Percentiles rank a stretch among this genome's conserved stretches.
Evolutionary conservation across 2,888 invertebrate genomes (phyloP).

Genomic region (Physocephala rufipes): DNA sequence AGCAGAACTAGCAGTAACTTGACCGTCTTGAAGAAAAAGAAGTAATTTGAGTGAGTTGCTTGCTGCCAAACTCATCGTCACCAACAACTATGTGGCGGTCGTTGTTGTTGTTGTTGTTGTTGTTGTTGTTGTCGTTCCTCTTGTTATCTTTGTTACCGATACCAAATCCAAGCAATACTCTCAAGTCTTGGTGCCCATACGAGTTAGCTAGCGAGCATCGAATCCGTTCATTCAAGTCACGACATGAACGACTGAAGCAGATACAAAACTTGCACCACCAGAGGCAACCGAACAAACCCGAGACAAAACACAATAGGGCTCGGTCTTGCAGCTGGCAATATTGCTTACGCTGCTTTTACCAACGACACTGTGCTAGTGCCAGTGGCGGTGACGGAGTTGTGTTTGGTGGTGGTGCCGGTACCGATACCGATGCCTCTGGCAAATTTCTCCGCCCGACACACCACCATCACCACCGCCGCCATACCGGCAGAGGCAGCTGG

Average conservation of each 20-base stretch:
- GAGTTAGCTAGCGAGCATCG: background rate
- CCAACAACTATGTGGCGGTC: background rate
- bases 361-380: too few species aligned
- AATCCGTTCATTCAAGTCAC: slow-evolving; percentile 41
- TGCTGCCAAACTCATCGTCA: too few species aligned
- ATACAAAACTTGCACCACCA: background rate
- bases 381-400: background rate
- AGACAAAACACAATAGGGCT: too few species aligned
- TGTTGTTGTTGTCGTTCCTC: background rate
- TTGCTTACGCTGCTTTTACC: background rate
- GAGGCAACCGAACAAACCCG: too few species aligned
- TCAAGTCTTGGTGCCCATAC: background rate
- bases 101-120: background rate
- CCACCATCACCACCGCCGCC: background rate
- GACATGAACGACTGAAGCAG: slow-evolving; percentile 35
- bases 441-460: background rate
- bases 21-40: too few species aligned
- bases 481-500: background rate
- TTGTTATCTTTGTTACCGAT: slow-evolving; percentile 30
- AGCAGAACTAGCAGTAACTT: too few species aligned
- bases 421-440: background rate
- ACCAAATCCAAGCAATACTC: slow-evolving; percentile 4
- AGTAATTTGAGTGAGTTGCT: too few species aligned
- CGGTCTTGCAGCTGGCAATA: background rate
- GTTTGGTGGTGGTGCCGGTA: slow-evolving; percentile 1